phyloP scores from a whole-genome alignment of 2,113 vertebrate species.

The Cathartes aura region DNA sequence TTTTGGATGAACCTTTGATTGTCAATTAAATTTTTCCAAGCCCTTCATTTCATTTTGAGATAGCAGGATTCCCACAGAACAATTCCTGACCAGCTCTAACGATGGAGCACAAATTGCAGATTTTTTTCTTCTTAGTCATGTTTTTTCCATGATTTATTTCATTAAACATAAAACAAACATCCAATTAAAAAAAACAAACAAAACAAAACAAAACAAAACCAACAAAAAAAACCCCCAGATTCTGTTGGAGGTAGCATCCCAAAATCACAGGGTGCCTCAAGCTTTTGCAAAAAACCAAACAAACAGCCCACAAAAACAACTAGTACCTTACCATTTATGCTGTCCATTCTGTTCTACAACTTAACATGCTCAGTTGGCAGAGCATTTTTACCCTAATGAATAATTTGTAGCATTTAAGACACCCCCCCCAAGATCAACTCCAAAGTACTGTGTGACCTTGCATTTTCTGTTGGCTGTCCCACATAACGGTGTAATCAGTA shows the following conservation, averaged over 20 bases:
- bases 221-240: background rate
- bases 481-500: fast-evolving
- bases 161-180: background rate
- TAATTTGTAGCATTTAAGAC: background rate
- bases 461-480: background rate
- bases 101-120: background rate
- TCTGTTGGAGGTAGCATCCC: background rate
- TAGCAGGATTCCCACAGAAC: fast-evolving
- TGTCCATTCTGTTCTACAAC: background rate
- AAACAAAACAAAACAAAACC: background rate
- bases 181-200: background rate
- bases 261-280: background rate
- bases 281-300: background rate
- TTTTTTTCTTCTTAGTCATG: background rate
- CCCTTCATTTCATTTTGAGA: background rate
- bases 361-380: background rate
- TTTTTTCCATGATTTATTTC: background rate
- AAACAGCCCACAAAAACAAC: background rate
- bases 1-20: background rate
- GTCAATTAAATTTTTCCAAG: background rate
- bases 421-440: background rate
- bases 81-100: background rate
- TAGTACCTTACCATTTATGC: fast-evolving
- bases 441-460: background rate
- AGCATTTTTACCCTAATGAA: background rate